Conservation (phyloP, 2,113 vertebrate species). For the Isichthys henryi region DNA sequence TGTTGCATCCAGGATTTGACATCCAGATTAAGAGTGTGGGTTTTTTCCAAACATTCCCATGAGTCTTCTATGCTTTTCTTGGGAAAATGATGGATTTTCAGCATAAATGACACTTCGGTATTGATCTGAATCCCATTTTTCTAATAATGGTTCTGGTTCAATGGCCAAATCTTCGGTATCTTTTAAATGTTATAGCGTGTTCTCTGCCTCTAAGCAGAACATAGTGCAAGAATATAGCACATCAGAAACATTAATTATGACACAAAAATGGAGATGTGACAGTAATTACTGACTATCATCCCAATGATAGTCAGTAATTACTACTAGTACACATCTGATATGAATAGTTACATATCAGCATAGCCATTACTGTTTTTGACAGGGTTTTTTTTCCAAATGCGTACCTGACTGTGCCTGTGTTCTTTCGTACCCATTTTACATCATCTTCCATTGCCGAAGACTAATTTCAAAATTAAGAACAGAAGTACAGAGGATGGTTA, state of each 20-base stretch:
- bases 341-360: background rate
- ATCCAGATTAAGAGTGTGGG: background rate
- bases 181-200: background rate
- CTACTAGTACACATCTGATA: too few species aligned
- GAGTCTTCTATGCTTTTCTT: background rate
- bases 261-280: background rate
- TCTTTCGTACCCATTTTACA: background rate
- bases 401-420: background rate
- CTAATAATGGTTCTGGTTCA: background rate
- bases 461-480: background rate
- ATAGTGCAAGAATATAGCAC: background rate
- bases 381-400: background rate
- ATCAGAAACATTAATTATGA: background rate
- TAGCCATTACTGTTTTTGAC: background rate
- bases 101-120: background rate
- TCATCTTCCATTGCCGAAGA: background rate
- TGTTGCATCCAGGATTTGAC: background rate
- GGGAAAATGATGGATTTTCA: background rate
- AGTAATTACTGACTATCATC: background rate
- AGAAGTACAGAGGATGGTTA: background rate
- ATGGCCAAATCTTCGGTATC: background rate
- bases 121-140: background rate
- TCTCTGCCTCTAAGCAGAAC: background rate
- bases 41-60: background rate
- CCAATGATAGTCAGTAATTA: too few species aligned